Percentiles rank a stretch among this genome's conserved stretches.
Conservation (phyloP, 2,113 vertebrate species). For the Sterrhoptilus dennistouni region DNA sequence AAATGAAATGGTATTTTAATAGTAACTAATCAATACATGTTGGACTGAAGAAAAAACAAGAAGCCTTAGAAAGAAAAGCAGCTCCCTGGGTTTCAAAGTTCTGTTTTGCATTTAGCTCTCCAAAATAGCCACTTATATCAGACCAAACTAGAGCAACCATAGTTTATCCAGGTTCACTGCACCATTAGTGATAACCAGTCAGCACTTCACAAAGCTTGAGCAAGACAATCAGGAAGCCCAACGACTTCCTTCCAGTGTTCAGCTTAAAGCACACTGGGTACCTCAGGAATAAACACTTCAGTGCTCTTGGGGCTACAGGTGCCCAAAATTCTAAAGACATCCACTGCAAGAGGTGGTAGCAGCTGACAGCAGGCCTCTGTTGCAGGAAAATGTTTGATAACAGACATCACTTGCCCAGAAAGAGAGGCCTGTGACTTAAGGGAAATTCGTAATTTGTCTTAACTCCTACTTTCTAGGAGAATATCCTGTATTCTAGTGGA, state of each 20-base stretch:
- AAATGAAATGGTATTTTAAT: neutral
- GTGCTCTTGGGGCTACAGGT: neutral
- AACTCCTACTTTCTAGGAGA: neutral
- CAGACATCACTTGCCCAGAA: neutral
- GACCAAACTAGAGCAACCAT: neutral
- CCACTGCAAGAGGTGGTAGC: neutral
- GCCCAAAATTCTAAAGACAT: neutral
- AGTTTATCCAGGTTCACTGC: neutral
- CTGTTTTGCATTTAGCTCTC: neutral
- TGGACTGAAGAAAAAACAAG: neutral
- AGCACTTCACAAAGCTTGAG: neutral
- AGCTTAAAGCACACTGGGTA: neutral
- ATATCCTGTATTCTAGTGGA: neutral
- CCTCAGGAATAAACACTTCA: neutral
- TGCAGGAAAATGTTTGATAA: neutral
- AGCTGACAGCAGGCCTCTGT: neutral
- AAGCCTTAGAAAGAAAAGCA: neutral
- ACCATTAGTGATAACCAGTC: neutral
- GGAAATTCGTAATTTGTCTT: neutral
- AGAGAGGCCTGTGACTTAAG: neutral
- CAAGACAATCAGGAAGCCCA: neutral
- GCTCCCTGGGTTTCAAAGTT: neutral
- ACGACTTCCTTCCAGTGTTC: neutral
- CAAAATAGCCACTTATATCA: neutral
- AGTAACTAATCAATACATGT: neutral